Evolutionary conservation across 1,140 invertebrate species (phyloP).

Genomic region (Temnothorax curvispinosus): DNA sequence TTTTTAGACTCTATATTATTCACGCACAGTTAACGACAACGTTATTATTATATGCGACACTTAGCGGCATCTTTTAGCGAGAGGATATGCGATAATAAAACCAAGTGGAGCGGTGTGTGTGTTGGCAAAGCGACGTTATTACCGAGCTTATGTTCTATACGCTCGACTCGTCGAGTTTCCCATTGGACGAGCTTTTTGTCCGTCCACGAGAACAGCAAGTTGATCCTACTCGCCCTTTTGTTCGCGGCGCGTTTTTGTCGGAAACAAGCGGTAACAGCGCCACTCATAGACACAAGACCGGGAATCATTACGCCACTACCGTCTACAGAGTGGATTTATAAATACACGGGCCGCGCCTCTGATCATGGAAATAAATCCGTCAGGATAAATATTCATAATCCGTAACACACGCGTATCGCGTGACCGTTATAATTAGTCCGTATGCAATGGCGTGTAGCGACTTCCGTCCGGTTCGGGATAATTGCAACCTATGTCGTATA

Average conservation of each 20-base stretch:
- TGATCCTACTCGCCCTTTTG: slow-evolving; percentile 47
- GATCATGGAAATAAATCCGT: slow-evolving; percentile 42
- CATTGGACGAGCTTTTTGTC: slow-evolving; percentile 51
- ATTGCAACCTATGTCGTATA: slow-evolving; percentile 26
- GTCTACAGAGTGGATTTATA: slow-evolving; percentile 35
- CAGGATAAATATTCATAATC: slow-evolving; percentile 57
- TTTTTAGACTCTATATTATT: not conserved
- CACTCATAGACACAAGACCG: slow-evolving; percentile 19
- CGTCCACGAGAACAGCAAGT: slow-evolving; percentile 34
- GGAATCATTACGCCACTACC: slow-evolving; percentile 29
- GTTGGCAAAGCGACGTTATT: slow-evolving; percentile 45
- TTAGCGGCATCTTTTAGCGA: slow-evolving; percentile 42
- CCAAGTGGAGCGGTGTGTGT: slow-evolving; percentile 25
- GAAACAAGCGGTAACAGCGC: slow-evolving; percentile 19
- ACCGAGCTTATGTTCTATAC: slow-evolving; percentile 45
- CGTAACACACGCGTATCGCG: slow-evolving; percentile 17
- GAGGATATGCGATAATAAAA: slow-evolving; percentile 43
- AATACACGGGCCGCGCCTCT: slow-evolving; percentile 16
- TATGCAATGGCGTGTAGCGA: slow-evolving; percentile 18
- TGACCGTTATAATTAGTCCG: slow-evolving; percentile 50
- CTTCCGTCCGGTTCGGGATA: slow-evolving; percentile 1
- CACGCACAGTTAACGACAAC: slow-evolving; percentile 12
- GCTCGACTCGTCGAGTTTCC: slow-evolving; percentile 25
- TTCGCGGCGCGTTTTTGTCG: slow-evolving; percentile 45
- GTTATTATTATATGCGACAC: slow-evolving; percentile 35